A percentile compares a stretch with the other conserved stretches of the same genome.
These are phyloP conservation scores for Cynopterus sphinx DNA, from an alignment of 2,797 vertebrate species.

Conservation along the genomic window DNA sequence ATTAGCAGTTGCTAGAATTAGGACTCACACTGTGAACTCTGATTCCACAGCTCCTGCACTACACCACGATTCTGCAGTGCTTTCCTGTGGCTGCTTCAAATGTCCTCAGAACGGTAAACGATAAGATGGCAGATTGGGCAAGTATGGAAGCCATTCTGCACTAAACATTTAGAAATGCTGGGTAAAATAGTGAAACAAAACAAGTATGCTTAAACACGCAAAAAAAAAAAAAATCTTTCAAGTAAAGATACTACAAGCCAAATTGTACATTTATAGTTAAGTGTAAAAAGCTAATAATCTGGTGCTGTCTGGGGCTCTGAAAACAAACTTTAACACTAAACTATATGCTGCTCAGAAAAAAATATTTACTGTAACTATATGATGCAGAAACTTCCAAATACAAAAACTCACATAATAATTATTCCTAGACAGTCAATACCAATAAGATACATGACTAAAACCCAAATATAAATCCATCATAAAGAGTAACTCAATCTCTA, in stretches of 20 bases:
- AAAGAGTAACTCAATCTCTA: conserved; percentile 5
- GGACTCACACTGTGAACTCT: neutral
- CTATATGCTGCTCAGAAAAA: conserved; percentile 35
- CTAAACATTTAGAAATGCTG: neutral
- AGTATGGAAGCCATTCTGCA: neutral
- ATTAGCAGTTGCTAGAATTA: neutral
- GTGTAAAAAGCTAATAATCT: neutral
- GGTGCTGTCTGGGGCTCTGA: neutral
- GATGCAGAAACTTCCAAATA: conserved; percentile 12
- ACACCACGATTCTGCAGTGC: neutral
- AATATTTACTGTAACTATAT: conserved; percentile 60
- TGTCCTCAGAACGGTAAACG: neutral
- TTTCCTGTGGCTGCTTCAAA: neutral
- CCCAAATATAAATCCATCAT: neutral
- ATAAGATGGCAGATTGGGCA: neutral
- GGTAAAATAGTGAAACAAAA: neutral
- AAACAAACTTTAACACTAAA: conserved; percentile 42
- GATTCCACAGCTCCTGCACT: neutral
- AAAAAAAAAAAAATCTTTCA: neutral
- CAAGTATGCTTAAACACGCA: neutral
- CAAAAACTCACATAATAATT: conserved; percentile 20
- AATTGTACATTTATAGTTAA: neutral
- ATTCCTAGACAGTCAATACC: conserved; percentile 35
- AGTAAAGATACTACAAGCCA: neutral
- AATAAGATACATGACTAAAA: neutral